A percentile compares a stretch with the other conserved stretches of the same genome.
These are phyloP conservation scores for Rhadinocentrus ornatus DNA, from an alignment of 2,797 vertebrate genomes.

Conservation along the genomic window DNA sequence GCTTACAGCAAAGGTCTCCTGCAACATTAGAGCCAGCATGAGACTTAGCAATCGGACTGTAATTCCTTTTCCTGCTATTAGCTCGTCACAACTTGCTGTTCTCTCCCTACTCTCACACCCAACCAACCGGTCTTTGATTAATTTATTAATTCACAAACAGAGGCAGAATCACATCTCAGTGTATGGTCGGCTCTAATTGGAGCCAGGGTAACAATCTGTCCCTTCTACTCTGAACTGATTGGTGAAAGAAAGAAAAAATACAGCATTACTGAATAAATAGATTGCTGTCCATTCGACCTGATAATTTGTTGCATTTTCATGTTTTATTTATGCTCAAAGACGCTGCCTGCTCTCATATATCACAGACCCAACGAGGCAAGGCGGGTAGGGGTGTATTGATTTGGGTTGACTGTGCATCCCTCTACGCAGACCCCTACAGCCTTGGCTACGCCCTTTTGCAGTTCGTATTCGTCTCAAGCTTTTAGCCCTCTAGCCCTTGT, in stretches of 20 bases:
- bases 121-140: constrained; percentile 74
- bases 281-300: constrained; percentile 75
- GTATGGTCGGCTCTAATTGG: constrained; percentile 72
- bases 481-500: constrained; percentile 69
- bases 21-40: constrained; percentile 74
- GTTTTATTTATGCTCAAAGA: constrained; percentile 82
- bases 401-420: constrained; percentile 69
- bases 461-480: constrained; percentile 75
- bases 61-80: constrained; percentile 84
- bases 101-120: constrained; percentile 39
- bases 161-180: constrained; percentile 76
- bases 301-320: constrained; percentile 81
- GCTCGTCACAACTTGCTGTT: constrained; percentile 68
- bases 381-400: constrained; percentile 77
- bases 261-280: constrained; percentile 72
- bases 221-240: constrained; percentile 55
- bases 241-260: constrained; percentile 72
- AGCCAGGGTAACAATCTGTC: constrained; percentile 72
- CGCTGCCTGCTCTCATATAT: constrained; percentile 76
- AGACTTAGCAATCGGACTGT: constrained; percentile 81
- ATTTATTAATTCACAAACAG: constrained; percentile 82
- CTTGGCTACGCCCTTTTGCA: constrained; percentile 55
- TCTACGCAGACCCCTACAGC: constrained; percentile 47
- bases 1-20: constrained; percentile 68
- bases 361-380: constrained; percentile 74